phyloP scores from a whole-genome alignment of 2,113 vertebrate genomes.

The Corapipo altera region DNA sequence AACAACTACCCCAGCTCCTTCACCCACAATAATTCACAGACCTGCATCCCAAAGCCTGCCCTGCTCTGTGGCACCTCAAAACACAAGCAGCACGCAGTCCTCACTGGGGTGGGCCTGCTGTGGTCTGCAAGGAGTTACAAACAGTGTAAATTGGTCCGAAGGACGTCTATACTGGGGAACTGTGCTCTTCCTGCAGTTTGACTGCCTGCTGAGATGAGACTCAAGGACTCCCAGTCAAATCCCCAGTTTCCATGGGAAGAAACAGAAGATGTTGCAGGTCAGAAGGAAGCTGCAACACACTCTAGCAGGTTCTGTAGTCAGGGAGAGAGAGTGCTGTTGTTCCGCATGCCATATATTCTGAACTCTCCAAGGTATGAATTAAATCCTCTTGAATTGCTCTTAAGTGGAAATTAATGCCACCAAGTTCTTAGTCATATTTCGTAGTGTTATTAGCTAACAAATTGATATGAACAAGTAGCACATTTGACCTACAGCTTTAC shows the following conservation, averaged over 20 bases:
- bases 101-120: neutral
- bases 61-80: neutral
- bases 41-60: neutral
- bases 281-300: neutral
- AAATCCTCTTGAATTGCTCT: neutral
- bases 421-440: neutral
- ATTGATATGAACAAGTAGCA: neutral
- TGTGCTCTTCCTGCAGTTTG: neutral
- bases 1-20: neutral
- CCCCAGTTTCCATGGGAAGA: neutral
- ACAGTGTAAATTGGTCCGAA: neutral
- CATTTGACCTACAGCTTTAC: neutral
- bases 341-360: neutral
- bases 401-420: neutral
- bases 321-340: accelerated
- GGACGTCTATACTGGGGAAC: neutral
- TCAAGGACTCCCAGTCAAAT: neutral
- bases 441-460: neutral
- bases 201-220: neutral
- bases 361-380: neutral
- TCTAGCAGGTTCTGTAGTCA: neutral
- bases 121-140: neutral
- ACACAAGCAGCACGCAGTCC: accelerated
- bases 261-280: neutral
- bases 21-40: neutral